These are phyloP conservation scores for Agonum fuliginosum DNA, from an alignment of 2,888 invertebrate species.

Conservation along the genomic window DNA sequence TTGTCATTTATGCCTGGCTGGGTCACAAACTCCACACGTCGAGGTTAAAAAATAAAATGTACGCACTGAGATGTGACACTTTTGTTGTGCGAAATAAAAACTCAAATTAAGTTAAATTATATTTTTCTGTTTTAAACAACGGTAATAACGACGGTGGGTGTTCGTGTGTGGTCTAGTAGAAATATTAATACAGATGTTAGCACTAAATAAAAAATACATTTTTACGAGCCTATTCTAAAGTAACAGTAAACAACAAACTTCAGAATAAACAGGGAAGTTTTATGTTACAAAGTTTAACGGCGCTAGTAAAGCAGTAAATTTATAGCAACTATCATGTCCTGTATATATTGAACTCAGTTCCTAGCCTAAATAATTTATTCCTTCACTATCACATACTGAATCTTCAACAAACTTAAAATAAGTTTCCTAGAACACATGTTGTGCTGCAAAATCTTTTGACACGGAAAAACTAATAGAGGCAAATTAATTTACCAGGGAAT, in stretches of 20 bases:
- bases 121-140: too few species aligned
- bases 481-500: neutral
- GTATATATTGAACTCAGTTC: constrained; percentile 20
- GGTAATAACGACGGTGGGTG: too few species aligned
- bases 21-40: constrained; percentile 15
- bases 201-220: constrained; percentile 50
- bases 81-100: constrained; percentile 28
- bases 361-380: constrained; percentile 43
- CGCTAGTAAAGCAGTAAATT: constrained; percentile 50
- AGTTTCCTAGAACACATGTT: neutral
- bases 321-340: constrained; percentile 38
- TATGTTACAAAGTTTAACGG: constrained; percentile 49
- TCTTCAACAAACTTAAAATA: constrained; percentile 13
- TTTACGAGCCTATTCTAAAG: constrained; percentile 47
- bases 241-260: constrained; percentile 50
- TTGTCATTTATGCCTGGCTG: constrained; percentile 36
- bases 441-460: neutral
- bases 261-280: constrained; percentile 52
- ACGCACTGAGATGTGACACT: constrained; percentile 21
- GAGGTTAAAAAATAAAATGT: constrained; percentile 16
- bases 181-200: constrained; percentile 48
- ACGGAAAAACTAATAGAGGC: neutral
- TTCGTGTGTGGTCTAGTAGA: constrained; percentile 48
- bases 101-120: constrained; percentile 11
- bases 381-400: constrained; percentile 4